Evolutionary conservation across 2,113 vertebrate species (phyloP).

Genomic region (Rhinogobius similis): DNA sequence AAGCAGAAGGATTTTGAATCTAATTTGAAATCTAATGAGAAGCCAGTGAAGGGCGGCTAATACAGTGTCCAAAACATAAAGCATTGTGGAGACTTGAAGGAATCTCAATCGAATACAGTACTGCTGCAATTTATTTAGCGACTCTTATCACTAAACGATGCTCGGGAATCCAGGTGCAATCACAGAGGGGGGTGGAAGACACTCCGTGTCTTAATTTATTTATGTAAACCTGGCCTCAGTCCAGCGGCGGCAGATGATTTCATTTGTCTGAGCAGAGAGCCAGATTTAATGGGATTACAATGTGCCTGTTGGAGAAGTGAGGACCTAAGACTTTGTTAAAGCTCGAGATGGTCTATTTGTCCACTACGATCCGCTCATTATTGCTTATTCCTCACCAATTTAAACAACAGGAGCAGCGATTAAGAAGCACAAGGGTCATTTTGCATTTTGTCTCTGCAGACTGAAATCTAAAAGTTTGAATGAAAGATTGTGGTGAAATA

Average conservation of each 20-base stretch:
- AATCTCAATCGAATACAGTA: conserved; percentile 26
- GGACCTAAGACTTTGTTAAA: conserved; percentile 51
- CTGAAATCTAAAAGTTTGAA: background rate
- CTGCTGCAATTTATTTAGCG: conserved; percentile 59
- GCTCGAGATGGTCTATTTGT: conserved; percentile 53
- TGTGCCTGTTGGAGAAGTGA: conserved; percentile 65
- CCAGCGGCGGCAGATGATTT: conserved; percentile 73
- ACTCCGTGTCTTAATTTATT: conserved; percentile 76
- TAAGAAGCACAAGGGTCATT: background rate
- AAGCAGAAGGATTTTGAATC: background rate
- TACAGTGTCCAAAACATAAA: conserved; percentile 7
- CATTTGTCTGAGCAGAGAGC: conserved; percentile 71
- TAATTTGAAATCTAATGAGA: conserved; percentile 11
- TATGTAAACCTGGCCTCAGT: conserved; percentile 69
- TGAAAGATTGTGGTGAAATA: background rate
- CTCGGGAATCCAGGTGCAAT: conserved; percentile 65
- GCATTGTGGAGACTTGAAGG: conserved; percentile 21
- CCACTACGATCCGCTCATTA: conserved; percentile 29
- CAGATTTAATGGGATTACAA: conserved; percentile 73
- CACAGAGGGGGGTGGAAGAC: conserved; percentile 65
- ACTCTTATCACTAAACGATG: conserved; percentile 60
- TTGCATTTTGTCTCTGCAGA: background rate
- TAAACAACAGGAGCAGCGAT: conserved; percentile 12
- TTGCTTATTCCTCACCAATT: conserved; percentile 10
- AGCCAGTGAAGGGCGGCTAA: background rate